Evolutionary conservation across 1,140 invertebrate genomes (phyloP).

Genomic region (Papilio dardanus): DNA sequence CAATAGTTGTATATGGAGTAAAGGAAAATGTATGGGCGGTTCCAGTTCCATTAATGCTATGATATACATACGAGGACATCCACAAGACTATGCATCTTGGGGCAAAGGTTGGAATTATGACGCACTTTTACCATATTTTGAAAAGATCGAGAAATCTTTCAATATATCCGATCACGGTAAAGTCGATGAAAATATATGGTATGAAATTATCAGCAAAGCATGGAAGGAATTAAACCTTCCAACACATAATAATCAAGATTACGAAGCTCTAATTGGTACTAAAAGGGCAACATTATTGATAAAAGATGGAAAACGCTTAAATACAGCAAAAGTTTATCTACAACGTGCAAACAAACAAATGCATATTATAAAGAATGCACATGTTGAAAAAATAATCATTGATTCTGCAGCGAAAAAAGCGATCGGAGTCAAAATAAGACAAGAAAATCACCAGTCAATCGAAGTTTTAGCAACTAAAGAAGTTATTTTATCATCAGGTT

Average conservation of each 20-base stretch:
- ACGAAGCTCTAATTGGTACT: slow-evolving; percentile 74
- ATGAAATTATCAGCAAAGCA: slow-evolving; percentile 67
- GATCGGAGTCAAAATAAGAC: slow-evolving; percentile 65
- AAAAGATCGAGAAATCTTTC: slow-evolving; percentile 68
- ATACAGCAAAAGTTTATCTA: slow-evolving; percentile 85
- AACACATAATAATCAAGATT: slow-evolving; percentile 53
- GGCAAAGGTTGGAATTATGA: slow-evolving; percentile 85
- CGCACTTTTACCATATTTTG: slow-evolving; percentile 85
- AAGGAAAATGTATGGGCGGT: slow-evolving; percentile 89
- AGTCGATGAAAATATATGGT: slow-evolving; percentile 52
- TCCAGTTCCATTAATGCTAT: slow-evolving; percentile 91
- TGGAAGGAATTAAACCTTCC: slow-evolving; percentile 60
- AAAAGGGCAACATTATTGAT: slow-evolving; percentile 65
- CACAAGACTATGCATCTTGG: slow-evolving; percentile 86
- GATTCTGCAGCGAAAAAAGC: slow-evolving; percentile 55
- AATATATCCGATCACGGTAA: slow-evolving; percentile 46
- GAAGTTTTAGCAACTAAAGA: slow-evolving; percentile 78
- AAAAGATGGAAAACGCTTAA: slow-evolving; percentile 84
- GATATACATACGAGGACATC: slow-evolving; percentile 89
- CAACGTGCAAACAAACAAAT: slow-evolving; percentile 82
- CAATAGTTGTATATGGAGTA: slow-evolving; percentile 85
- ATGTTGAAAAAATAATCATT: slow-evolving; percentile 63
- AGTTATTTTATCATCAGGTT: slow-evolving; percentile 82
- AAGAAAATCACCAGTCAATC: slow-evolving; percentile 50
- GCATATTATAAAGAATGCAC: slow-evolving; percentile 72